Evolutionary conservation across 1,140 invertebrate species (phyloP), one percentile per base, ranked within the genome.

Genomic region (Bombus pyrosoma): DNA sequence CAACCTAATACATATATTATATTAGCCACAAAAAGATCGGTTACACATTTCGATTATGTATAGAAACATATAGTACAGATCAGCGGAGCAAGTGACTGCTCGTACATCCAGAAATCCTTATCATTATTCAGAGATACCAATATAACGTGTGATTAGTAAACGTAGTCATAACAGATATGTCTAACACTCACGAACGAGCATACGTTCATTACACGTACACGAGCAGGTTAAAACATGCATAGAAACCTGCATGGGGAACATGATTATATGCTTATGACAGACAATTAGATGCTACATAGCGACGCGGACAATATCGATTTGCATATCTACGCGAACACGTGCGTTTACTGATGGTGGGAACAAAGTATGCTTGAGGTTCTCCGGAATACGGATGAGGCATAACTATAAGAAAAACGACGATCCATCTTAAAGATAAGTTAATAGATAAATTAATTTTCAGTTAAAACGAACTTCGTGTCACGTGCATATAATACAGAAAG

Each of bases 261-360:
- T 68, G 83, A 62, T 84, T 79, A 79, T 72, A 69, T 57, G 76
- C 66, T 78, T 79, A 79, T 72, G 76, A 84, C 81, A 83, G 81
- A 83, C 83, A 84, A 84, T 84, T 84, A 84, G 76, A 84, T 43
- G n/a, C 53, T 84, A 85, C 68, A 41, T 43, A 80, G 57, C 53
- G 68, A 72, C 76, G 72, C 53, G 68, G 68, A 25, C 59, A 80
- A 72, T 85, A 85, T 85, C 76, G 83, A 85, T 85, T 85, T 80
- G 76, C 76, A 80, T 85, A 85, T 79, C 76, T 64, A 25, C 57
- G 76, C 68, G 39, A 72, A 68, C 83, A 84, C 76, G 83, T 84
- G 83, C 76, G 53, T 69, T n/a, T 43, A 28, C 64, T 32, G 28
- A 74, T 81, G 43, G 59, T 62, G 77, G 66, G n/a, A 73, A 62